Percentiles rank a stretch among this genome's conserved stretches.
phyloP scores from a whole-genome alignment of 2,113 vertebrate species.

The Pluvianellus socialis region DNA sequence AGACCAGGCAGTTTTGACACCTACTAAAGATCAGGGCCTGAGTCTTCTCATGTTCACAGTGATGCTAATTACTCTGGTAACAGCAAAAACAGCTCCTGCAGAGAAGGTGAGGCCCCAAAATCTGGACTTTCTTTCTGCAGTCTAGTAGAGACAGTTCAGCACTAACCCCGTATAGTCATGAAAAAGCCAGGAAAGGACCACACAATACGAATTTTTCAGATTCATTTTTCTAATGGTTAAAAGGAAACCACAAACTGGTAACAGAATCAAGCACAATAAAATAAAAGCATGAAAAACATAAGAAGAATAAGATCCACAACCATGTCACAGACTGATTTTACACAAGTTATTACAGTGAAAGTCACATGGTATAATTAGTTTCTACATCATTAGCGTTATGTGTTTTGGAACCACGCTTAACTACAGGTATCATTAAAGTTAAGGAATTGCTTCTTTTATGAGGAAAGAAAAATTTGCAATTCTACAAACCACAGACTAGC shows the following conservation, averaged over 20 bases:
- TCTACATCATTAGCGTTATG: background rate
- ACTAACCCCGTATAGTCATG: background rate
- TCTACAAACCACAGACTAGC: constrained; percentile 24
- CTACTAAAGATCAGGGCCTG: background rate
- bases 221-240: background rate
- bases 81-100: background rate
- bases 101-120: background rate
- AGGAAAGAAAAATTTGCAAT: constrained; percentile 43
- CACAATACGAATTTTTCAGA: background rate
- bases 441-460: constrained; percentile 31
- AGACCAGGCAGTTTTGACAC: background rate
- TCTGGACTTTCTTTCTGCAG: background rate
- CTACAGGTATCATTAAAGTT: constrained; percentile 32
- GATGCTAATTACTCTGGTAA: background rate
- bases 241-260: background rate
- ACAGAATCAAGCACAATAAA: background rate
- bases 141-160: background rate
- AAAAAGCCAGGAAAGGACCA: background rate
- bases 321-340: background rate
- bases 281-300: background rate
- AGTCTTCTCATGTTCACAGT: background rate
- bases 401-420: constrained; percentile 36
- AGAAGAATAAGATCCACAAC: background rate
- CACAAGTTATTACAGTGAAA: background rate
- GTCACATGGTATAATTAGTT: background rate